Evolutionary conservation across 2,113 vertebrate genomes (phyloP).

Genomic region (Saguinus midas): DNA sequence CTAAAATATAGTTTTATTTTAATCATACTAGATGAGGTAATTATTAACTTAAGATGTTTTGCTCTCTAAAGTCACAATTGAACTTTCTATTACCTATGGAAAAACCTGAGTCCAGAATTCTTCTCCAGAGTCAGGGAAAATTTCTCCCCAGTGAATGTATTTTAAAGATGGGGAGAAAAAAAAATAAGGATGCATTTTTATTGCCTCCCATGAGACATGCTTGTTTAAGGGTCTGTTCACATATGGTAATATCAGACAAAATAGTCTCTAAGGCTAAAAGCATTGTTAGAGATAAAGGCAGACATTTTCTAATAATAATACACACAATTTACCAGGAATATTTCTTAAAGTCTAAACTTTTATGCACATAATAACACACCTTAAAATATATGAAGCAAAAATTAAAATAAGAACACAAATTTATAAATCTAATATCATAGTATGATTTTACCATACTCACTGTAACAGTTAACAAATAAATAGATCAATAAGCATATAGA

Average conservation of each 20-base stretch:
- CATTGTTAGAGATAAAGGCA: not conserved
- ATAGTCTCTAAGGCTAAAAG: not conserved
- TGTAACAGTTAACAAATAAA: not conserved
- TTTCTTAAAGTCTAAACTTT: not conserved
- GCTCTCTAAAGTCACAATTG: not conserved
- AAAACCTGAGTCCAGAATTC: not conserved
- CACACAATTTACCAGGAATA: not conserved
- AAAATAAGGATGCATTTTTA: not conserved
- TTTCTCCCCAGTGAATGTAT: not conserved
- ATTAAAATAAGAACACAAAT: not conserved
- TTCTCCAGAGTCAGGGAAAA: not conserved
- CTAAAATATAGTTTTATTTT: not conserved
- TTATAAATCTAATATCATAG: not conserved
- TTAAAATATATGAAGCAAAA: not conserved
- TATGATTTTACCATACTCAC: not conserved
- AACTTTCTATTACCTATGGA: not conserved
- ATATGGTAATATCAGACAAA: not conserved
- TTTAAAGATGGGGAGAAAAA: not conserved
- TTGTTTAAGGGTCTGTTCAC: not conserved
- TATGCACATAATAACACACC: not conserved
- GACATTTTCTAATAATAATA: not conserved
- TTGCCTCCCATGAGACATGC: not conserved
- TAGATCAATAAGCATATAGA: not conserved
- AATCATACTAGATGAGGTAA: not conserved
- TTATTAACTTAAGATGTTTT: not conserved